Percentiles rank a stretch among this genome's conserved stretches.
These are phyloP conservation scores for Microctonus hyperodae DNA, from an alignment of 2,888 invertebrate species.

Conservation along the genomic window DNA sequence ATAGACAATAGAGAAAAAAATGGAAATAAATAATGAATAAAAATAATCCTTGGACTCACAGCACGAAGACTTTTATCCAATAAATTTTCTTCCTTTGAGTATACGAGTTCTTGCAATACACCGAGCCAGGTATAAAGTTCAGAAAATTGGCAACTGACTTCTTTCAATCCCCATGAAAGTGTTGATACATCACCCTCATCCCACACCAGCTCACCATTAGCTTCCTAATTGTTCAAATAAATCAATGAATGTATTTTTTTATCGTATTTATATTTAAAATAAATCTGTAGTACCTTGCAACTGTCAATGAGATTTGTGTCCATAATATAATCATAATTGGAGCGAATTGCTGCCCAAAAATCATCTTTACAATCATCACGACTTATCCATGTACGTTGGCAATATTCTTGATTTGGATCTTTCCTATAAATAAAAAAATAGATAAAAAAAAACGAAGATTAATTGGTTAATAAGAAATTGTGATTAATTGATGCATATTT, in stretches of 20 bases:
- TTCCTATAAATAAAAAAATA: conserved; percentile 67
- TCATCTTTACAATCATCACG: conserved; percentile 83
- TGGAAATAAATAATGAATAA: too few relatives aligned
- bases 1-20: conserved; percentile 49
- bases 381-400: conserved; percentile 81
- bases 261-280: neutral
- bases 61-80: conserved; percentile 73
- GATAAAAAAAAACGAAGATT: neutral
- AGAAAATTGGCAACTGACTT: conserved; percentile 80
- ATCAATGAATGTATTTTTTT: neutral
- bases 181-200: conserved; percentile 68
- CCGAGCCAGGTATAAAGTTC: conserved; percentile 84
- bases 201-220: conserved; percentile 76
- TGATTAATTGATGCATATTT: neutral
- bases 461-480: neutral
- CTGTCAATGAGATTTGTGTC: conserved; percentile 91
- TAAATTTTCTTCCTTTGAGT: conserved; percentile 76
- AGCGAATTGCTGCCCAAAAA: conserved; percentile 90
- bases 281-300: conserved; percentile 70
- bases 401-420: conserved; percentile 73
- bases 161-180: conserved; percentile 76
- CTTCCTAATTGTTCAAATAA: conserved; percentile 67
- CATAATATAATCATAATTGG: conserved; percentile 95
- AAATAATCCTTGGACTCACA: conserved; percentile 68
- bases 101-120: conserved; percentile 78